Evolutionary conservation across 2,797 vertebrate species (phyloP), one percentile per base, ranked within the genome.

Genomic region (Tokudaia tokunoshimensis): DNA sequence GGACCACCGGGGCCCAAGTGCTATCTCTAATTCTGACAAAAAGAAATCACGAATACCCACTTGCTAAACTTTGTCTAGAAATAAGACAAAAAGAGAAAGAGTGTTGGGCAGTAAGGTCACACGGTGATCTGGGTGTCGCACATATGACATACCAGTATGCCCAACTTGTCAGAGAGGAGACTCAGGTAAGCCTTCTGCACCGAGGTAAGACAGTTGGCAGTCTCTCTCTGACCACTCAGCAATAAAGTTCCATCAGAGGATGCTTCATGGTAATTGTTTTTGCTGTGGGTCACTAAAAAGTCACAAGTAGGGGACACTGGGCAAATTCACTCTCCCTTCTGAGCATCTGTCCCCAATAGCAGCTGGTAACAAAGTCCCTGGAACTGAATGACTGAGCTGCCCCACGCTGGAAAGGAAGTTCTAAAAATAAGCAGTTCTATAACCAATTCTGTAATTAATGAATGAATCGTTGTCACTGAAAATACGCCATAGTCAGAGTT

Each of bases 401-500:
- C 65, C 72, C 19, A 44, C 10, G 3, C 52, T 92, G 89, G 61
- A 95, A 96, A 85, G 13, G 19, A 96, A 91, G 37, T 67, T 92
- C 94, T 94, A 93, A 94, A 95, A 94, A 72, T 81, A 93, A 95
- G 47, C 22, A 90, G 47, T 74, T 93, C 88, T 93, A 86, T 59
- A 95, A 80, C 82, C 61, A 94, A 52, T 52, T 90, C 74, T 79
- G 31, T 65, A 90, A 95, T 79, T 95, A 72, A 95, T 55, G 34
- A 97, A 85, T 79, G 94, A 90, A 91, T 37, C 83, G 74, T 55
- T 83, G 65, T 59, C 92, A 79, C 80, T 92, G 57, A 94, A 94
- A 94, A 92, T 67, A 85, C 13, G 22, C 37, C 59, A 93, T 1
- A 63, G 47, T 88, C 76, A 90, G 81, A 84, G 83, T 17, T 75